Evolutionary conservation across 2,888 invertebrate genomes (phyloP).

Genomic region (Calameuta filiformis): DNA sequence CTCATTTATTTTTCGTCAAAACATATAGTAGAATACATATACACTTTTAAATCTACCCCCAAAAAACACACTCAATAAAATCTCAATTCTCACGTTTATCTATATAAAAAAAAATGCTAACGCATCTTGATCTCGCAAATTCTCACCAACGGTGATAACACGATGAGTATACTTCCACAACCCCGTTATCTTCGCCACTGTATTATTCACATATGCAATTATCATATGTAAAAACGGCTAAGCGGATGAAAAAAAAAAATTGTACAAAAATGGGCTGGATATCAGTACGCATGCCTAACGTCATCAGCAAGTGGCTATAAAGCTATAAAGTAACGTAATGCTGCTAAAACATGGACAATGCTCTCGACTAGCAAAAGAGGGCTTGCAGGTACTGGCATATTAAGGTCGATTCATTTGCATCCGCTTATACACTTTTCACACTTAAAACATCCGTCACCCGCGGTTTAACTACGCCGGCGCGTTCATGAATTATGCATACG

Average conservation of each 20-base stretch:
- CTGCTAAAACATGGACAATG: background rate
- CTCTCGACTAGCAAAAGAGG: background rate
- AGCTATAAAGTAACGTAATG: background rate
- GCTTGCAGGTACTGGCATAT: constrained; percentile 20
- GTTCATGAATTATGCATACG: constrained; percentile 58
- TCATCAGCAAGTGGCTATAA: background rate
- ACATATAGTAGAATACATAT: background rate
- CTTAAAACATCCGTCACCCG: constrained; percentile 52
- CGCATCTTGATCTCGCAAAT: background rate
- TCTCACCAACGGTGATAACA: background rate
- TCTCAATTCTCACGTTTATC: background rate
- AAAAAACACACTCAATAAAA: background rate
- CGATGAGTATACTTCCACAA: background rate
- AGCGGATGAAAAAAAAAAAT: background rate
- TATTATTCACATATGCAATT: background rate
- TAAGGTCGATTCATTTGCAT: constrained; percentile 54
- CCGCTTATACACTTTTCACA: constrained; percentile 40
- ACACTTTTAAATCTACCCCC: background rate
- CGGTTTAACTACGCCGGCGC: constrained; percentile 42
- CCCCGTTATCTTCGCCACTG: background rate
- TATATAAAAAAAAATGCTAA: background rate
- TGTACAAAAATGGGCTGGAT: background rate
- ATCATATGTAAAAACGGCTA: background rate
- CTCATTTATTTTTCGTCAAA: too few relatives aligned
- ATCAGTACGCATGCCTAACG: background rate